A percentile compares a stretch with the other conserved stretches of the same genome.
These are phyloP conservation scores for Gymnodraco acuticeps DNA, from an alignment of 2,797 vertebrate species.

Conservation along the genomic window DNA sequence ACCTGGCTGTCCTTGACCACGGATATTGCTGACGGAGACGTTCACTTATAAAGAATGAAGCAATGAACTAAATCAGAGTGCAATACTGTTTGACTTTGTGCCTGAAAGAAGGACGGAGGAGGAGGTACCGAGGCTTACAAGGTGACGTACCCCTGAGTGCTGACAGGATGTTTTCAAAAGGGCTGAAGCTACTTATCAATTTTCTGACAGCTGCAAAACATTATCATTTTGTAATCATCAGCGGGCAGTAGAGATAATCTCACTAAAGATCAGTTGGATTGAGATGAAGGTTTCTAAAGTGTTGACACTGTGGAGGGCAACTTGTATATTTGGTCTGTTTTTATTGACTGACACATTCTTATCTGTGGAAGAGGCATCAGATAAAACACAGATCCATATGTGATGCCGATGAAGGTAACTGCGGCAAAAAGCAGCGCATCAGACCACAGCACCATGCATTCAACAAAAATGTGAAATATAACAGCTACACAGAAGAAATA, in stretches of 20 bases:
- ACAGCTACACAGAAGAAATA: not conserved
- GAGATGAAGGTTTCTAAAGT: not conserved
- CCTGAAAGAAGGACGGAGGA: slow-evolving; percentile 26
- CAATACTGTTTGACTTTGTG: slow-evolving; percentile 47
- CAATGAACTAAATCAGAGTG: slow-evolving; percentile 30
- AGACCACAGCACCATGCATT: not conserved
- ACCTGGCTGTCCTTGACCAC: slow-evolving; percentile 49
- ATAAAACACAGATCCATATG: not conserved
- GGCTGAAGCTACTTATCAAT: slow-evolving; percentile 40
- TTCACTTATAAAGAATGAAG: slow-evolving; percentile 30
- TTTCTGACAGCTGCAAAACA: slow-evolving; percentile 37
- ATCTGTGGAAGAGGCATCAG: slow-evolving; percentile 43
- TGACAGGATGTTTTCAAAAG: slow-evolving; percentile 53
- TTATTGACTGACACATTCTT: slow-evolving; percentile 47
- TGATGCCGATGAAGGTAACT: slow-evolving; percentile 39
- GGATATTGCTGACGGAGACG: slow-evolving; percentile 55
- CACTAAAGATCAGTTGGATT: slow-evolving; percentile 6
- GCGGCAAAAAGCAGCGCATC: slow-evolving; percentile 1
- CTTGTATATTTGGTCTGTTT: slow-evolving; percentile 16
- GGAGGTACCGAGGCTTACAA: slow-evolving; percentile 14
- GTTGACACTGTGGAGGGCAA: slow-evolving; percentile 37
- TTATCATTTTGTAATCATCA: slow-evolving; percentile 1
- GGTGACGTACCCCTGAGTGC: slow-evolving; percentile 42
- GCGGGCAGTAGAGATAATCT: not conserved
- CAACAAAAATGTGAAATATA: not conserved